phyloP scores from a whole-genome alignment of 2,113 vertebrate species.

The Desmodus rotundus region DNA sequence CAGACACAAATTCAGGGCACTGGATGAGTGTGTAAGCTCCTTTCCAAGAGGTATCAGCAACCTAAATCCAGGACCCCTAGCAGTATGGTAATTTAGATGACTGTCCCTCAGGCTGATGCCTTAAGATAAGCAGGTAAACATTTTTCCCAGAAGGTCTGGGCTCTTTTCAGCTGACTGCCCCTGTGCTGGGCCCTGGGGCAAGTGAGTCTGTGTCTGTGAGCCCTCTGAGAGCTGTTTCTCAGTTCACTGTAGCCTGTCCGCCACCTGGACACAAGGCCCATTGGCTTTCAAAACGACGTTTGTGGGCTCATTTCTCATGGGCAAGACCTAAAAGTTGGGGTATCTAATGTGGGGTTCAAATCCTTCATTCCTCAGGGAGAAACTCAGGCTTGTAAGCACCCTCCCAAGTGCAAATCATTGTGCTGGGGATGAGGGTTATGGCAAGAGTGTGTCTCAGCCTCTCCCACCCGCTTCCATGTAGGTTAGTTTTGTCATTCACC shows the following conservation, averaged over 20 bases:
- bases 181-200: background rate
- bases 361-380: background rate
- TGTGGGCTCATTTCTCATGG: background rate
- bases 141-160: background rate
- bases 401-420: background rate
- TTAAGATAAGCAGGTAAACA: background rate
- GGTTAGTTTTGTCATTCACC: no score
- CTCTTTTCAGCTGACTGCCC: background rate
- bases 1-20: background rate
- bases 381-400: background rate
- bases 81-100: background rate
- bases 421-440: background rate
- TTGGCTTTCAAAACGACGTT: background rate
- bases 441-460: background rate
- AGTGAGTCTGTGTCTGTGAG: background rate
- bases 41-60: background rate
- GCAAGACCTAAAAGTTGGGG: background rate
- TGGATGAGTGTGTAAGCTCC: background rate
- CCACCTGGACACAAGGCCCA: background rate
- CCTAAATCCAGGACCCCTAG: background rate
- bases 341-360: background rate
- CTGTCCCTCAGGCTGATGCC: background rate
- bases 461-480: background rate
- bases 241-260: background rate
- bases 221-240: background rate